phyloP scores from a whole-genome alignment of 2,113 vertebrate species.

The Chaetops frenatus region DNA sequence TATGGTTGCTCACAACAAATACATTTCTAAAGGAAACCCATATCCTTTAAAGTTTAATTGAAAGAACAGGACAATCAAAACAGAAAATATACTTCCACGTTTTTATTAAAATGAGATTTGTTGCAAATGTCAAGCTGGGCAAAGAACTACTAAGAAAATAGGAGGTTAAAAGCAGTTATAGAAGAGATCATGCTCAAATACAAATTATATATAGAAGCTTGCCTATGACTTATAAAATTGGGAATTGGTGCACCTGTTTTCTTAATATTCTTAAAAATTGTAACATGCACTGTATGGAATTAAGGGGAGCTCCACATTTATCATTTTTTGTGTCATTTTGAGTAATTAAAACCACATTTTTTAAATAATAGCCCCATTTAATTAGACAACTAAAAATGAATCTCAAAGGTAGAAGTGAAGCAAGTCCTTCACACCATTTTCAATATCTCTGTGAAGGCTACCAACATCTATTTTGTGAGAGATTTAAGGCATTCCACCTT shows the following conservation, averaged over 20 bases:
- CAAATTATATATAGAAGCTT: neutral
- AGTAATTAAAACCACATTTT: neutral
- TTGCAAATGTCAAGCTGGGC: neutral
- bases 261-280: neutral
- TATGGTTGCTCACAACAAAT: neutral
- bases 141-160: neutral
- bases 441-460: neutral
- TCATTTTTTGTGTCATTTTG: neutral
- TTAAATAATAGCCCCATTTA: neutral
- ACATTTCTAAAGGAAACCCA: neutral
- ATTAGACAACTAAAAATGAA: neutral
- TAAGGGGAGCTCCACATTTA: neutral
- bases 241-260: neutral
- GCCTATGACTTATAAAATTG: neutral
- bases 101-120: neutral
- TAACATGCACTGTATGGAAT: neutral
- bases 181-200: neutral
- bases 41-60: neutral
- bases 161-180: neutral
- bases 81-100: neutral
- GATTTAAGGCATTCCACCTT: neutral
- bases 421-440: neutral
- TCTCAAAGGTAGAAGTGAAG: neutral
- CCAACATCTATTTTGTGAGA: neutral
- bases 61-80: neutral